A percentile compares a stretch with the other conserved stretches of the same genome.
Conservation (phyloP, 1,140 invertebrate species). For the Ceratina japonica region DNA sequence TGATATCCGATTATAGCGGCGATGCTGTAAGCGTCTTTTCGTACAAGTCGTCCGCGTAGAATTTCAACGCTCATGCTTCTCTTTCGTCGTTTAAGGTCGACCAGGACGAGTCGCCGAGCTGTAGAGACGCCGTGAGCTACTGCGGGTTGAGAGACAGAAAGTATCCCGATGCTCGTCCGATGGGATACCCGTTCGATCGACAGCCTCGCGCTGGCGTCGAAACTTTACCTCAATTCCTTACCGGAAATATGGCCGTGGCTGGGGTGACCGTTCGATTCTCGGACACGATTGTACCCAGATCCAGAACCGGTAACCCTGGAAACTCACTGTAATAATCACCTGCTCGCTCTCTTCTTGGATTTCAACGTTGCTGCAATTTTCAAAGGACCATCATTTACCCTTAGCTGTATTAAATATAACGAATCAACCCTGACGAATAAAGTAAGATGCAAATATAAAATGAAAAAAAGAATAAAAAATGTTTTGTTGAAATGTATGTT, state of each 20-base stretch:
- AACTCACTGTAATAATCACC: constrained; percentile 17
- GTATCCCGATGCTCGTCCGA: constrained; percentile 84
- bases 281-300: constrained; percentile 41
- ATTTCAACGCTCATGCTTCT: neutral
- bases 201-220: constrained; percentile 67
- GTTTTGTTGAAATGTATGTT: too few species aligned
- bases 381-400: too few species aligned
- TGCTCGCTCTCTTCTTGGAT: too few species aligned
- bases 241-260: constrained; percentile 72
- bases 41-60: neutral
- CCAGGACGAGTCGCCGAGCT: constrained; percentile 80
- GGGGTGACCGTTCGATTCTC: constrained; percentile 64
- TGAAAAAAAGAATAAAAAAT: too few species aligned
- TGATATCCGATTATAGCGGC: constrained; percentile 87
- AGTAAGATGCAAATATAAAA: too few species aligned
- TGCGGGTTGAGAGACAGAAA: constrained; percentile 84
- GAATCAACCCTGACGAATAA: too few species aligned
- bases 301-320: constrained; percentile 36
- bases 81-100: constrained; percentile 75
- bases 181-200: constrained; percentile 88
- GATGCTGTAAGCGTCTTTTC: constrained; percentile 81
- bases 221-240: constrained; percentile 72
- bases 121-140: constrained; percentile 84
- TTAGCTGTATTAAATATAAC: too few species aligned
- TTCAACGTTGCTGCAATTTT: too few species aligned